Conservation (phyloP, 2,888 invertebrate genomes). For the Philereme vetulata region DNA sequence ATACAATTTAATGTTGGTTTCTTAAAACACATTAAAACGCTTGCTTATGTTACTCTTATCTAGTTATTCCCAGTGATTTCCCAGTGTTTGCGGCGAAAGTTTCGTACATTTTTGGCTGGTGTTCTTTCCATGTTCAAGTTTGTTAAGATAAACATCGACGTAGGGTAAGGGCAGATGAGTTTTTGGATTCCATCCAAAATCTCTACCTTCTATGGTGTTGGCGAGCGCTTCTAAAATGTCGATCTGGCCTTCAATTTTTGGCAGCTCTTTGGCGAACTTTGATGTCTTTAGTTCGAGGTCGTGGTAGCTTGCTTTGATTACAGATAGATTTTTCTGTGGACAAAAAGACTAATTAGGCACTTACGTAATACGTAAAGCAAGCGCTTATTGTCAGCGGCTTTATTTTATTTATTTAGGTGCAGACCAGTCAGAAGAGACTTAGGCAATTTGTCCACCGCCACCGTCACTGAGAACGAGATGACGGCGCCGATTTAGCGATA, state of each 20-base stretch:
- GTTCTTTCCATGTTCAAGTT: constrained; percentile 34
- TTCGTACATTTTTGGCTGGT: constrained; percentile 34
- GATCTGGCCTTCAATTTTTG: constrained; percentile 69
- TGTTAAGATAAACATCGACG: constrained; percentile 50
- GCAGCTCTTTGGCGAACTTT: constrained; percentile 60
- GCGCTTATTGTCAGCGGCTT: too few relatives aligned
- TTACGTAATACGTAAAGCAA: too few relatives aligned
- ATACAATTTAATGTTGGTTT: constrained; percentile 17
- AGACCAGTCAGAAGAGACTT: too few relatives aligned
- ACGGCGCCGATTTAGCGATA: too few relatives aligned
- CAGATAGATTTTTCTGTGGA: constrained; percentile 57
- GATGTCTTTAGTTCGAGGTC: constrained; percentile 61
- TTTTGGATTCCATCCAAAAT: constrained; percentile 53
- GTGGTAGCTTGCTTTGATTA: constrained; percentile 57
- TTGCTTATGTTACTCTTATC: constrained; percentile 20
- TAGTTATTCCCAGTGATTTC: constrained; percentile 42
- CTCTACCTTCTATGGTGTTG: constrained; percentile 48
- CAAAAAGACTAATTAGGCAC: not conserved
- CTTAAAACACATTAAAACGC: constrained; percentile 15
- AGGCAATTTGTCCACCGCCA: too few relatives aligned
- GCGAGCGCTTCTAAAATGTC: constrained; percentile 64
- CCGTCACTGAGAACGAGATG: too few relatives aligned
- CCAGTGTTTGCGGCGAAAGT: not conserved
- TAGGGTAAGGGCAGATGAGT: constrained; percentile 47
- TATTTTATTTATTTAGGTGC: too few relatives aligned